Evolutionary conservation across 2,888 invertebrate species (phyloP).

Genomic region (Thera britannica): DNA sequence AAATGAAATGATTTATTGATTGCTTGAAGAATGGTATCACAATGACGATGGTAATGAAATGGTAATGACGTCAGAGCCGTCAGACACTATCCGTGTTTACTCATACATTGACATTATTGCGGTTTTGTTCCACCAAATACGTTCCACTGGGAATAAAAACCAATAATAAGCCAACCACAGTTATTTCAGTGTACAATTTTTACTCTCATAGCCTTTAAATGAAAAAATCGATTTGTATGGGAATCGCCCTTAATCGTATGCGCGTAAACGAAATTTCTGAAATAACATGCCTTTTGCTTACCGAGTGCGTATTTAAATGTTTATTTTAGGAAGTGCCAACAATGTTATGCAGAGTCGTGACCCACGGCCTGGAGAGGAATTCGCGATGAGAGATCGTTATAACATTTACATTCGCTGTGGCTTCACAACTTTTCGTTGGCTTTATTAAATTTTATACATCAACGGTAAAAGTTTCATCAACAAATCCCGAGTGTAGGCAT

Average conservation of each 20-base stretch:
- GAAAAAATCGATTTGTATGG: no score
- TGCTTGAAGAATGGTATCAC: no score
- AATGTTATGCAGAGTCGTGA: constrained; percentile 29
- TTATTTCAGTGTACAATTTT: no score
- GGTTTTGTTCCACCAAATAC: no score
- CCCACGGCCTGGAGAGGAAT: constrained; percentile 21
- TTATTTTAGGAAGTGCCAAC: constrained; percentile 37
- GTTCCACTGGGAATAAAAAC: no score
- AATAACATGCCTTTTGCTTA: constrained; percentile 38
- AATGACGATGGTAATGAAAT: no score
- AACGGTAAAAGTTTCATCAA: constrained; percentile 21
- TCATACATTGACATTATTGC: no score
- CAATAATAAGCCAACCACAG: no score
- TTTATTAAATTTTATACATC: constrained; percentile 30
- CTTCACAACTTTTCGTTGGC: constrained; percentile 24
- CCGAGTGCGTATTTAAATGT: constrained; percentile 32
- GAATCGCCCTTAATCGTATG: constrained; percentile 12
- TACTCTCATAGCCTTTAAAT: no score
- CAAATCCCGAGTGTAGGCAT: constrained; percentile 11
- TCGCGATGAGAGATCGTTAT: constrained; percentile 29
- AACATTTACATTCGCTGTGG: constrained; percentile 32
- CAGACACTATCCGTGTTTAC: no score
- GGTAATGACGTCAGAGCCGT: no score
- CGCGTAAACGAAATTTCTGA: constrained; percentile 40
- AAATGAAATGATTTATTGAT: no score